phyloP scores from a whole-genome alignment of 1,140 invertebrate species.

The Megalopta genalis region DNA sequence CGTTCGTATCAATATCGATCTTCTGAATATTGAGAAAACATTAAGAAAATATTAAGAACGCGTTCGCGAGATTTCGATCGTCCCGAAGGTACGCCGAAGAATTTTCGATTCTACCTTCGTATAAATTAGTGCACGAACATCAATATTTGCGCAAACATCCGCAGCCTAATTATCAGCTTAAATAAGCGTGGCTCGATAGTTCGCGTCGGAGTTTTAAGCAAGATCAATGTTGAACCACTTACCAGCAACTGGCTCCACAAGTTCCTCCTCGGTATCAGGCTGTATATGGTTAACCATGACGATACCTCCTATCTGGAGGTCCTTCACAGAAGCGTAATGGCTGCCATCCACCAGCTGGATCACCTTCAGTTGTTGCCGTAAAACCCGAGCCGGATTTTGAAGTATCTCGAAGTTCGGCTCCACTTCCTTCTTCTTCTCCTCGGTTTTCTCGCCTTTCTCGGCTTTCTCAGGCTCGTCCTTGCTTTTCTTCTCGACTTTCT shows the following conservation, averaged over 20 bases:
- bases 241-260: constrained; percentile 95
- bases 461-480: constrained; percentile 78
- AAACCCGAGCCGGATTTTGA: constrained; percentile 95
- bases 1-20: too few relatives aligned
- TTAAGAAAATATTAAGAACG: too few relatives aligned
- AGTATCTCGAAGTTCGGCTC: constrained; percentile 95
- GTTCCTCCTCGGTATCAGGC: constrained; percentile 87
- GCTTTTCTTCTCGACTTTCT: constrained; percentile 79
- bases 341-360: constrained; percentile 90
- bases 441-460: constrained; percentile 74
- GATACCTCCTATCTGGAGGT: constrained; percentile 96
- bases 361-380: constrained; percentile 96
- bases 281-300: constrained; percentile 94
- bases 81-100: too few relatives aligned
- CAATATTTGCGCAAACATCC: not conserved
- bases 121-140: not conserved
- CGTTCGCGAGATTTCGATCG: too few relatives aligned
- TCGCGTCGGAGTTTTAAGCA: too few relatives aligned
- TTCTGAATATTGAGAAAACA: not conserved
- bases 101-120: not conserved
- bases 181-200: not conserved
- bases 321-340: constrained; percentile 93
- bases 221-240: constrained; percentile 41
- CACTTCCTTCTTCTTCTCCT: constrained; percentile 89
- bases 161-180: not conserved